Percentiles rank a stretch among this genome's conserved stretches.
Evolutionary conservation across 2,888 invertebrate genomes (phyloP).

Genomic region (Lottia scabra): DNA sequence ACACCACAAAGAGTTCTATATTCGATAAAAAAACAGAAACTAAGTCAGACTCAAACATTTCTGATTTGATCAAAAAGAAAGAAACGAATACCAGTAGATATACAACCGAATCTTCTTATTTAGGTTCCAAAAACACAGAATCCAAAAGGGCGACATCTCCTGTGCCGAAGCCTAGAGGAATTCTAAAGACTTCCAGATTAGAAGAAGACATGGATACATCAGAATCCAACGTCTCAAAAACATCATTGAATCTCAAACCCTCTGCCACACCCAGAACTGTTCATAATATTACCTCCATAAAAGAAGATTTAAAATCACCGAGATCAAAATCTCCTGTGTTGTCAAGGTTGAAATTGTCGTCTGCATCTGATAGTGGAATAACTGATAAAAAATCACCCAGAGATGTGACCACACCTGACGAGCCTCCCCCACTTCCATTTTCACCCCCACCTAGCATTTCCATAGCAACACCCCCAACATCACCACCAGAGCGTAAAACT

Average conservation of each 20-base stretch:
- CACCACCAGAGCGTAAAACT: background rate
- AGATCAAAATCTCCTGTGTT: background rate
- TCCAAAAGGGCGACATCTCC: slow-evolving; percentile 19
- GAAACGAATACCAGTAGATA: background rate
- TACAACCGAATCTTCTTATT: background rate
- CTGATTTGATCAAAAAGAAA: background rate
- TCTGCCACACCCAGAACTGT: slow-evolving; percentile 28
- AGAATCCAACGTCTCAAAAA: slow-evolving; percentile 18
- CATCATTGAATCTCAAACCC: background rate
- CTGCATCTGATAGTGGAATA: too few species aligned
- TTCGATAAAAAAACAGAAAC: background rate
- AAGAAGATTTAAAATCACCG: slow-evolving; percentile 6
- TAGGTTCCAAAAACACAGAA: slow-evolving; percentile 5
- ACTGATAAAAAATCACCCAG: too few species aligned
- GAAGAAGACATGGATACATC: slow-evolving; percentile 41
- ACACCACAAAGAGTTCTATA: background rate
- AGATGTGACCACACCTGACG: slow-evolving; percentile 21
- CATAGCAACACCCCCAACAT: slow-evolving; percentile 18
- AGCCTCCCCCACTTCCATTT: slow-evolving; percentile 41
- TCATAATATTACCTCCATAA: slow-evolving; percentile 23
- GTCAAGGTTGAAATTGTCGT: too few species aligned
- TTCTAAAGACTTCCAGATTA: slow-evolving; percentile 20
- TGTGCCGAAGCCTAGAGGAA: slow-evolving; percentile 37
- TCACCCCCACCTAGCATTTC: slow-evolving; percentile 35
- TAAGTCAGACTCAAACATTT: background rate